A percentile compares a stretch with the other conserved stretches of the same genome.
Evolutionary conservation across 2,888 invertebrate species (phyloP).

Genomic region (Sclerodermus sp.): DNA sequence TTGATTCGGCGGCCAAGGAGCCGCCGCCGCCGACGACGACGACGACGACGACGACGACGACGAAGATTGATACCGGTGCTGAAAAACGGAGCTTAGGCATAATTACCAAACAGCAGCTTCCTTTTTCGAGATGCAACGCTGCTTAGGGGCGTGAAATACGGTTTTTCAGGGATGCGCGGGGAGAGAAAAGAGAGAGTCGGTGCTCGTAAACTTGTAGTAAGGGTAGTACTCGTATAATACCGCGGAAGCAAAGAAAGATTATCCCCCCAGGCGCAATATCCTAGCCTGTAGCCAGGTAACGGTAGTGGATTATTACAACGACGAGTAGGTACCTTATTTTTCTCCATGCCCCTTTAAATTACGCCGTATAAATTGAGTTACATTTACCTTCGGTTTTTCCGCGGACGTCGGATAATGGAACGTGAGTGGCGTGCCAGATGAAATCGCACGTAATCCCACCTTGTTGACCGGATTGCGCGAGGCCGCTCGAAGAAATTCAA

Average conservation of each 20-base stretch:
- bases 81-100: not conserved
- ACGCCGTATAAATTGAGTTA: not conserved
- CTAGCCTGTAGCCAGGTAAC: not conserved
- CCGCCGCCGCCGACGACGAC: not conserved
- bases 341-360: not conserved
- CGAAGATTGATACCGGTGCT: not conserved
- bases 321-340: not conserved
- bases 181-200: not conserved
- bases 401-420: not conserved
- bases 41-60: not conserved
- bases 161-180: not conserved
- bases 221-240: not conserved
- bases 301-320: slow-evolving; percentile 1
- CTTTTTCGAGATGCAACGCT: not conserved
- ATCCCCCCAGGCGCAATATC: slow-evolving; percentile 1
- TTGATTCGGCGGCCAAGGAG: too few relatives aligned
- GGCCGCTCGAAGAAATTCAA: too few relatives aligned
- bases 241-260: slow-evolving; percentile 1
- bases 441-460: too few relatives aligned
- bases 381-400: not conserved
- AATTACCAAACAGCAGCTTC: not conserved
- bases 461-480: too few relatives aligned
- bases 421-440: not conserved
- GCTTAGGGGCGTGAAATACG: not conserved
- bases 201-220: not conserved